Evolutionary conservation across 64 coral and sea anemone genomes (phyloP), one percentile per base, ranked within the genome.

Genomic region (Montipora efflorescens): DNA sequence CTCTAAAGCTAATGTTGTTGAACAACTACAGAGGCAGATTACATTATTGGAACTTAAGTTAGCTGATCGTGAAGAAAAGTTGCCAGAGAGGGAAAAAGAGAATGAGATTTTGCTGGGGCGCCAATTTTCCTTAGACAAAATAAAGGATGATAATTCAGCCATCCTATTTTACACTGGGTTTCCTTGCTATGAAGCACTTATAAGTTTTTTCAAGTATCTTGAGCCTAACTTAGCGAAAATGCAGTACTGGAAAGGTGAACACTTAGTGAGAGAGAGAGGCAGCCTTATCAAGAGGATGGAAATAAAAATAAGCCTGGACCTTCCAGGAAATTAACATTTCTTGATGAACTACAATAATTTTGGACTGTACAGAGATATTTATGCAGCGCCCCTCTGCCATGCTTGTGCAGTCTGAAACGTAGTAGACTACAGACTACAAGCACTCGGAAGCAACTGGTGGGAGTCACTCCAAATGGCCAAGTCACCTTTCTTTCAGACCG

Each of bases 121-220:
- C 4, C 74, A 83, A 64, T 94, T 94, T 51, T 81, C 52, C 67
- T 68, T 89, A 43, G 92, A 94, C 47, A 89, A 88, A 77, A 82
- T 89, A 36, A 94, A 94, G 76, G 79, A 89, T 59, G 79, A 89
- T 59, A 80, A 88, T 81, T 78, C 62, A 69, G 86, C 86, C 48
- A 88, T 94, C 21, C 59, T 89, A 69, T 94, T 89, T 74, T 94
- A 94, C 79, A 83, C 67, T 74, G 78, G 77, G 23, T 83, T 82
- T 59, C 93, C 77, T 20, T 80, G 14, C 72, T 81, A 88, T 88
- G 83, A 88, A 16, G 15, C 84, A 52, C n/a, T 93, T 4, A 59
- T 88, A 36, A 70, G 83, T 55, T 88, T 88, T 81, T 79, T 74
- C n/a, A 36, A 88, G 6, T 81, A 93, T 69, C 67, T 87, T 84